Percentiles rank a stretch among this genome's conserved stretches.
phyloP scores from a whole-genome alignment of 2,113 vertebrate species.

The Eclectus roratus region DNA sequence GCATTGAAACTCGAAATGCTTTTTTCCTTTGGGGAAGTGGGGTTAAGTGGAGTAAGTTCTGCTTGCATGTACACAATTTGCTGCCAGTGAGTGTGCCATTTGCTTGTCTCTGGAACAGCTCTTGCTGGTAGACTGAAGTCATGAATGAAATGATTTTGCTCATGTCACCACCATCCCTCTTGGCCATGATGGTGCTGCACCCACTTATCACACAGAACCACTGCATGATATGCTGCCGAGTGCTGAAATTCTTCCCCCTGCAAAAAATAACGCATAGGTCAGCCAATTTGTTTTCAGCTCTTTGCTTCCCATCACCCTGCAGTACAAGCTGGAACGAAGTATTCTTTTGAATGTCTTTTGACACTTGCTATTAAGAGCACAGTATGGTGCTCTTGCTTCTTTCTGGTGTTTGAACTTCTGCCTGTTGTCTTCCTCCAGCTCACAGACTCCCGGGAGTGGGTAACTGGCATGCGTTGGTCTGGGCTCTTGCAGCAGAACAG shows the following conservation, averaged over 20 bases:
- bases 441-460: background rate
- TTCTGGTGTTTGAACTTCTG: background rate
- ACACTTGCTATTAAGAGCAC: background rate
- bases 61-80: rapidly evolving
- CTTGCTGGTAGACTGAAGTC: background rate
- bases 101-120: background rate
- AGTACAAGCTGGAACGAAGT: background rate
- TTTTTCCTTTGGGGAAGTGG: background rate
- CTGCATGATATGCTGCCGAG: background rate
- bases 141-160: background rate
- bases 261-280: background rate
- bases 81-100: rapidly evolving
- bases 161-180: background rate
- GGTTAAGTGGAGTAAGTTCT: background rate
- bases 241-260: background rate
- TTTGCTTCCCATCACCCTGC: background rate
- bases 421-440: background rate
- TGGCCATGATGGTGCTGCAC: background rate
- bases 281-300: background rate
- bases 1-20: background rate
- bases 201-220: background rate
- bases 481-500: background rate
- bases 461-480: rapidly evolving
- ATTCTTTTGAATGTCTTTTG: background rate
- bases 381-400: background rate